A percentile compares a stretch with the other conserved stretches of the same genome.
Conservation (phyloP, 1,140 invertebrate species). For the Gyrodactylus salaris region DNA sequence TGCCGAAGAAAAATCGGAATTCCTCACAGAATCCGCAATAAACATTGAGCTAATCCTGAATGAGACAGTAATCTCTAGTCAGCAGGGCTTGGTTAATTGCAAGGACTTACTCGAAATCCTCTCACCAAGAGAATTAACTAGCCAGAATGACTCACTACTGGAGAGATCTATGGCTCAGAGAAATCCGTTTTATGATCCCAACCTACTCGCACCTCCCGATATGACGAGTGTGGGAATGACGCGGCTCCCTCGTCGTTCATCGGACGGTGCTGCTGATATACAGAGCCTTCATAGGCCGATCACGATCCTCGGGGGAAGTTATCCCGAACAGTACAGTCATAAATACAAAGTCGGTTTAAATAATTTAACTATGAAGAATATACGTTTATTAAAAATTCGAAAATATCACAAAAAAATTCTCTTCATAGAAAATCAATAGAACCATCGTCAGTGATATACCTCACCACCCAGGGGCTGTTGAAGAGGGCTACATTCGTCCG, state of each 20-base stretch:
- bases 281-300: neutral
- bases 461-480: no score
- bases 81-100: no score
- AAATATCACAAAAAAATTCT: neutral
- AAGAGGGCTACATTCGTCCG: no score
- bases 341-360: no score
- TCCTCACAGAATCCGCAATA: neutral
- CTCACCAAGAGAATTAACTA: no score
- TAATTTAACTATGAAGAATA: no score
- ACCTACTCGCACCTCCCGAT: neutral
- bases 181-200: neutral
- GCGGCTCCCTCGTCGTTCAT: neutral
- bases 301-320: neutral
- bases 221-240: neutral
- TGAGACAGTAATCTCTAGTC: neutral
- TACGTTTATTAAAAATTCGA: neutral
- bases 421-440: no score
- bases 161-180: no score
- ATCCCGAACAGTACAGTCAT: constrained; percentile 1
- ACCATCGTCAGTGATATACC: no score
- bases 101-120: no score
- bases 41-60: neutral
- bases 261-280: constrained; percentile 6
- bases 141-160: no score
- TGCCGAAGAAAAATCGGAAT: no score